Conservation (phyloP, 2,113 vertebrate species). For the Lamprotornis superbus region DNA sequence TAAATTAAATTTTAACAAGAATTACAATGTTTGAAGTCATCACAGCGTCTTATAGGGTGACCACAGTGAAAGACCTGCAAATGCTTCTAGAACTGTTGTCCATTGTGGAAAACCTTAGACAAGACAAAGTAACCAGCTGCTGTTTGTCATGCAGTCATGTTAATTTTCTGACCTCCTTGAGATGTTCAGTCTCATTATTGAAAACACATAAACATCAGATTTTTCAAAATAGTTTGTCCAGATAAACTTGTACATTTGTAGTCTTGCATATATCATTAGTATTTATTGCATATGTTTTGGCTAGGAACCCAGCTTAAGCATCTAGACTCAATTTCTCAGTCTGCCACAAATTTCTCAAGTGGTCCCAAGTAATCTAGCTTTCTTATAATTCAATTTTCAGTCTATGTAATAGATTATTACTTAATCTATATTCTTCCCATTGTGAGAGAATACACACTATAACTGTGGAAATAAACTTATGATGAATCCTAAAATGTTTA, state of each 20-base stretch:
- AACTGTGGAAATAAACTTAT: neutral
- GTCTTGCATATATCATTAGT: neutral
- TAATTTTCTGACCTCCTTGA: neutral
- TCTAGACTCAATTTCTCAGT: neutral
- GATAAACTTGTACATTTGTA: neutral
- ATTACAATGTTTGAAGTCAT: neutral
- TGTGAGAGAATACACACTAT: neutral
- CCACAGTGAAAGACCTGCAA: neutral
- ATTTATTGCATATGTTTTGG: neutral
- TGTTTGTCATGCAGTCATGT: neutral
- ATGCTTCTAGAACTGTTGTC: neutral
- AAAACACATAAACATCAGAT: neutral
- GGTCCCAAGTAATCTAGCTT: neutral
- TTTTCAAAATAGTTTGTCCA: neutral
- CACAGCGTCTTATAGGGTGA: neutral
- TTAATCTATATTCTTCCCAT: neutral
- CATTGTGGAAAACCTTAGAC: neutral
- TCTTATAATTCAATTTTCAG: neutral
- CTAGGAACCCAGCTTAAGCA: neutral
- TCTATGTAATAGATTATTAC: neutral
- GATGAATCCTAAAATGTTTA: neutral
- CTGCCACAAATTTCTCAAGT: neutral
- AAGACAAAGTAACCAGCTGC: neutral
- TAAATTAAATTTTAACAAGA: neutral
- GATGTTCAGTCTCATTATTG: neutral